Base-by-base conservation (phyloP, 2,797 vertebrate genomes). In the Pogonophryne albipinna region DNA sequence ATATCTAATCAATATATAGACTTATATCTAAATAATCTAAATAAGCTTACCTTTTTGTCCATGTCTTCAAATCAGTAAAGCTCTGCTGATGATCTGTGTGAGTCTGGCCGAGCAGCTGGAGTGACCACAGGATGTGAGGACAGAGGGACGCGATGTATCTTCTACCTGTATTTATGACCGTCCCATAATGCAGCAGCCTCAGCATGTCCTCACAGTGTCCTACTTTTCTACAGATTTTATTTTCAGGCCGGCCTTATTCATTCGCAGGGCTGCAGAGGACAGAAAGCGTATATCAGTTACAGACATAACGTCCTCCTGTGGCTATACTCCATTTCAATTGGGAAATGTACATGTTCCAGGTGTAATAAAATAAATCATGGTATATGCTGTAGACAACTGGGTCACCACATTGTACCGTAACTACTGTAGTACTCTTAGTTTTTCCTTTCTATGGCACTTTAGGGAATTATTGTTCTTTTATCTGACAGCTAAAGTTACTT, bases 121-220 rank as follows among this genome's bases (percentile, higher is more conserved):
- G 68, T 69, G 58, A 53, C 23, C 50, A 44, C 61, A 61, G 71
- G 71, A 74, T 66, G 55, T 41, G 61, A 41, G 65, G 66, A 77
- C 79, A 78, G 77, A 57, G 84, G 75, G 81, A 78, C 74, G 60
- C 27, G 15, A 77, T 71, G 60, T 74, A 49, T 67, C 60, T 66
- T 71, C 65, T 66, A 91, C 83, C 83, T 91, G 85, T 85, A 94
- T 93, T 92, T 94, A 95, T 77, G 87, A 63, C 67, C 69, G 38
- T 87, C 89, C 82, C 79, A 86, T 72, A 87, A 89, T 88, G 85
- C 87, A 86, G 83, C 88, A 88, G 74, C 76, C 86, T 89, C 87
- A 85, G 90, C 87, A 87, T 83, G 87, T 88, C 82, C 89, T 89
- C 84, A 63, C 66, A 19, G 61, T 79, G 92, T 93, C 91, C 92